Conservation (phyloP, 1,140 invertebrate species). For the Ceratoteleas bidentatus region DNA sequence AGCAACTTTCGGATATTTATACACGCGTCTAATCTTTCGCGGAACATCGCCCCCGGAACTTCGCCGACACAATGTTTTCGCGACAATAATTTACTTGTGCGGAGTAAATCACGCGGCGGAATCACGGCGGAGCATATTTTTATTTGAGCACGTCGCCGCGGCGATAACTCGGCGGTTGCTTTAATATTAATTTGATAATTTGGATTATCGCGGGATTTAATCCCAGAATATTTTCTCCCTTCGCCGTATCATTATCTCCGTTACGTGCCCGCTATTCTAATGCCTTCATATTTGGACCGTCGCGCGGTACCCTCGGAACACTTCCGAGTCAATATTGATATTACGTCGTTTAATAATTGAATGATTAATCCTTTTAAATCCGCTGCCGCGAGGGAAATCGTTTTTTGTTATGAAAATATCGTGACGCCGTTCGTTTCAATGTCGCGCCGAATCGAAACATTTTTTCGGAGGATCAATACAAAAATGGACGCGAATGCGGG, state of each 20-base stretch:
- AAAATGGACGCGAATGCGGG: conserved; percentile 13
- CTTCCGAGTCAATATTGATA: conserved; percentile 55
- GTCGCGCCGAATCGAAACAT: conserved; percentile 7
- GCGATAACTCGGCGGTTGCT: conserved; percentile 23
- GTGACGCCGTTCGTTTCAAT: background rate
- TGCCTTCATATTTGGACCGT: conserved; percentile 52
- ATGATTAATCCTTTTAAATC: conserved; percentile 55
- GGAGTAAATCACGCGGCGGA: conserved; percentile 34
- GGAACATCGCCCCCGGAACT: conserved; percentile 30
- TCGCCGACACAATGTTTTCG: conserved; percentile 31
- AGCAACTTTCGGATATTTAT: conserved; percentile 38
- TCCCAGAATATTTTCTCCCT: conserved; percentile 60
- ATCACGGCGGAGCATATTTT: conserved; percentile 20
- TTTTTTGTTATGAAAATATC: conserved; percentile 30
- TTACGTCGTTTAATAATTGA: conserved; percentile 61
- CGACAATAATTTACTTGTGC: conserved; percentile 44
- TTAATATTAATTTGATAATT: conserved; percentile 62
- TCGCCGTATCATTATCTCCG: conserved; percentile 59
- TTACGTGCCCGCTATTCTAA: conserved; percentile 63
- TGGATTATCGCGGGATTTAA: conserved; percentile 56
- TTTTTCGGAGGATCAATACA: background rate
- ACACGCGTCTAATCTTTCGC: conserved; percentile 39
- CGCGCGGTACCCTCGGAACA: conserved; percentile 19
- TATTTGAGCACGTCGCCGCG: conserved; percentile 1
- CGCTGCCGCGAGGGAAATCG: background rate